Conservation (phyloP, 2,888 invertebrate genomes). For the Aspidiotus rigidus region DNA sequence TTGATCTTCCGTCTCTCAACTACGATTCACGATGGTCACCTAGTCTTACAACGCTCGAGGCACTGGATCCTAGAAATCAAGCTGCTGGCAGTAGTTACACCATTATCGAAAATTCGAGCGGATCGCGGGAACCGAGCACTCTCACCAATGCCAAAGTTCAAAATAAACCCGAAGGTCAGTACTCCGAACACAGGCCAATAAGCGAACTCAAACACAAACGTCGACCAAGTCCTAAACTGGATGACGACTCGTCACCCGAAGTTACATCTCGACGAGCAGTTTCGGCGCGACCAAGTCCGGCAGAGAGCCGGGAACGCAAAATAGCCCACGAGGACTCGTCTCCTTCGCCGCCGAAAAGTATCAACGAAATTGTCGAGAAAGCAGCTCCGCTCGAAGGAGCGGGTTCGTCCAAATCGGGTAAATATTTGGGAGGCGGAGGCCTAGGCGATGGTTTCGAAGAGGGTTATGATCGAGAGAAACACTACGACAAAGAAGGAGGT, state of each 20-base stretch:
- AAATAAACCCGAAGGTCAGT: background rate
- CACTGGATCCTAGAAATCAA: conserved; percentile 33
- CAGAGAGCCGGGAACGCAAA: background rate
- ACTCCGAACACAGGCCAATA: background rate
- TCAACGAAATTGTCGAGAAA: conserved; percentile 34
- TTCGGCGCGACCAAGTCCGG: background rate
- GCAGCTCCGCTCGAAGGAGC: conserved; percentile 5
- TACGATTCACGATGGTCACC: background rate
- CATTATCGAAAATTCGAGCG: conserved; percentile 34
- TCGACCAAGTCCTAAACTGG: conserved; percentile 2
- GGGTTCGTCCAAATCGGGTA: background rate
- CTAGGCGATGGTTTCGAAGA: conserved; percentile 34
- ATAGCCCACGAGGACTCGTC: no score
- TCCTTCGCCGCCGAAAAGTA: conserved; percentile 22
- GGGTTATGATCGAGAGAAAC: conserved; percentile 38
- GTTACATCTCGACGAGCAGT: background rate
- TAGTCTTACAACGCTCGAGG: background rate
- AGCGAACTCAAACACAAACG: no score
- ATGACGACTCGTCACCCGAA: background rate
- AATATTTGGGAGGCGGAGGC: background rate
- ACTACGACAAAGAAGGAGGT: conserved; percentile 44
- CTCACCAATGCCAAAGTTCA: conserved; percentile 5
- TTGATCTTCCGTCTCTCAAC: background rate
- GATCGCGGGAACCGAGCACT: background rate
- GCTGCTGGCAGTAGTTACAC: conserved; percentile 35